Evolutionary conservation across 2,113 vertebrate genomes (phyloP), one percentile per base, ranked within the genome.

Genomic region (Uria aalge): DNA sequence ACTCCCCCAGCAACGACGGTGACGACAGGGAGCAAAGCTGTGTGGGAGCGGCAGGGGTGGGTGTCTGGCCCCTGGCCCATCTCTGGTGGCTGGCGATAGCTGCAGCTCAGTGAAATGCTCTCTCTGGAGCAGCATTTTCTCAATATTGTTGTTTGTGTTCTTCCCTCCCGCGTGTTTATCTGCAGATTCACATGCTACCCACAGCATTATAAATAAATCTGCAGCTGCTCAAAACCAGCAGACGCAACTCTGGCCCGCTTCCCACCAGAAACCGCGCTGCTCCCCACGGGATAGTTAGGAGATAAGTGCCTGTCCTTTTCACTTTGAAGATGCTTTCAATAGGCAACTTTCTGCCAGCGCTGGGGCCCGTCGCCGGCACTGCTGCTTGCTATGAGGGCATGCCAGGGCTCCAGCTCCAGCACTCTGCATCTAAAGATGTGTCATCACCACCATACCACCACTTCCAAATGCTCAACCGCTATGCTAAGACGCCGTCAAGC

Each of bases 171-270:
- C 0, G 41, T 97, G 96, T 96, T 97, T 97, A 90, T 94, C 85
- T 84, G 64, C 85, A 83, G 93, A 81, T 69, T 81, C 96, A 71
- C 95, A 89, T 36, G 81, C 83, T 92, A 45, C 76, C 66, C 88
- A 78, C 19, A 0, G 88, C 90, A 57, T 68, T 30, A 38, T 29
- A 94, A 97, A 97, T 89, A 96, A 94, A 95, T 45, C 88, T 75
- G 88, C 97, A 97, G 97, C 95, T 96, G 95, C 91, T 97, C 5
- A 5, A 67, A 89, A 41, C 12, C 81, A 96, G 92, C 96, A 93
- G 96, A 85, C 40, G 0, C 78, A 86, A 27, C 89, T 27, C 90
- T 96, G 96, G 92, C 85, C 76, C 0, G 5, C 60, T 95, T 95
- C 95, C 96, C 96, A 72, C 86, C 30, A 43, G 57, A 41, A 88